Evolutionary conservation across 1,140 invertebrate species (phyloP), one percentile per base, ranked within the genome.

Genomic region (Homalodisca vitripennis): DNA sequence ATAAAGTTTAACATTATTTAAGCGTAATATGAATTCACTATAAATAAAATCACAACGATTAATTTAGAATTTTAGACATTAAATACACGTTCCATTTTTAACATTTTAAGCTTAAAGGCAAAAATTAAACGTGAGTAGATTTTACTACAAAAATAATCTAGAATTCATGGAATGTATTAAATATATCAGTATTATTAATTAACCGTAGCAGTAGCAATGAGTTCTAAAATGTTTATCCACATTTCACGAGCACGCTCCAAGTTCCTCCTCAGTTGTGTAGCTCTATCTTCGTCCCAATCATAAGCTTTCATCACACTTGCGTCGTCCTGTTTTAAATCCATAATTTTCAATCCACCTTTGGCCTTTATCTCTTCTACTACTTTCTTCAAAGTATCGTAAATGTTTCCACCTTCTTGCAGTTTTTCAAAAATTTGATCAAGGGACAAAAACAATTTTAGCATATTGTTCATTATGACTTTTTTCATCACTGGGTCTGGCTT

Each of bases 241-340:
- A 51, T 51, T 51, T 51, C 48, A 51, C 48, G 3, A 3, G 48
- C 48, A 3, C 48, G 48, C n/a, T 51, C 48, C 48, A 51, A 51
- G 22, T 51, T 51, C 6, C 48, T 14, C n/a, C 48, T 51, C 48
- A 51, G n/a, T n/a, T 51, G 48, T 20, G 48, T 51, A n/a, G 48
- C 48, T 12, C 48, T 14, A 51, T 51, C 48, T 22, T 51, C 48
- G 48, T 51, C 48, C 48, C 48, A 51, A 51, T 51, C 48, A n/a
- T 51, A 51, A 51, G 48, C 48, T 51, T 51, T 51, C 48, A 51
- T 51, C n/a, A 51, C 48, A 3, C 22, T n/a, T 10, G 6, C 48
- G 22, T 51, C n/a, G 3, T 51, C n/a, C n/a, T 51, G 48, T 20
- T 51, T 51, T 22, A 51, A 22, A 51, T 51, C n/a, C n/a, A 51